Base-by-base conservation (phyloP, 2,113 vertebrate species). In the Camelus bactrianus region DNA sequence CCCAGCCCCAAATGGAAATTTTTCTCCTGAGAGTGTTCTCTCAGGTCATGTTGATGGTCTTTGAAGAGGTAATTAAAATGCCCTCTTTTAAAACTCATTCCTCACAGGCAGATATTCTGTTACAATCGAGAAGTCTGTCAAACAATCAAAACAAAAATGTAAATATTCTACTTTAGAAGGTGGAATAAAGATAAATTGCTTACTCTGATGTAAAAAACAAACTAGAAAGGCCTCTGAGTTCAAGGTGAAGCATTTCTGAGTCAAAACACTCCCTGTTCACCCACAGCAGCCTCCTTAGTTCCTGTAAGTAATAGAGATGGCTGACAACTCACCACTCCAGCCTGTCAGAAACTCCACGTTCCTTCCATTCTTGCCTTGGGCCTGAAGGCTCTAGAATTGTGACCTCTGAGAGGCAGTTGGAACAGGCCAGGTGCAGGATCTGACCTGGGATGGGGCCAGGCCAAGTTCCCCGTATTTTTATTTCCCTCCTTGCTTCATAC, bases 1-100 rank as follows among this genome's bases (percentile, higher is more conserved):
- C 12, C 14, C 10, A 93, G 32, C 22, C 6, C 28, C 26, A 19
- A 52, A 65, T 22, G 54, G 22, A 82, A 76, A 22, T 72, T 93
- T 92, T 70, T 87, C 15, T 65, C 42, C 24, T 60, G 22, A 60
- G 56, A 69, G 1, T 56, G 28, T 48, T 93, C 38, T 84, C 35
- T 62, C 22, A 48, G 58, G 56, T 9, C 32, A 60, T 42, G n/a
- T 5, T 42, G 50, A 87, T 69, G 30, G 20, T n/a, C 42, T 86
- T 87, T 72, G n/a, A 67, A 90, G 89, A 91, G 5, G 24, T 72
- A n/a, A 94, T 90, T 75, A 87, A 94, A 79, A 38, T 32, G 14
- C 6, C 19, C 54, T 5, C 11, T 76, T 75, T 86, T 22, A 82
- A 76, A 67, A 75, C 13, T 48, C 50, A 89, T 65, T 75, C 54